Base-by-base conservation (phyloP, 2,888 invertebrate genomes). In the Parnassius apollo region DNA sequence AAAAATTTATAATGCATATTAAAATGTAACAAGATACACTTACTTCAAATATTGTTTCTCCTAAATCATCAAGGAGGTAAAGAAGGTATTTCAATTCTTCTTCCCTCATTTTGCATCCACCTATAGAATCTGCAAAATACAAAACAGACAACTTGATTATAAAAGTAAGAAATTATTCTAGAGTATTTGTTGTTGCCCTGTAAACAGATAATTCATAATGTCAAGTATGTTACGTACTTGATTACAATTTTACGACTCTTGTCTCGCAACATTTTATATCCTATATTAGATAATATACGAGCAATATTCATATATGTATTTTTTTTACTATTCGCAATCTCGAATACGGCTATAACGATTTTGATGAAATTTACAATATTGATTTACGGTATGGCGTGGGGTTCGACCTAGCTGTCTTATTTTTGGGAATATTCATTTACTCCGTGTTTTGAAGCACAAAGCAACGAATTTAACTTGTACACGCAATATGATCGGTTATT, bases 51-150 rank as follows among this genome's bases (percentile, higher is more conserved):
- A 87, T 72, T 65, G 83, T 78, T 59, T 81, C 80, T 65, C 79
- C 80, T 2, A 86, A 75, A 65, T 84, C 73, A 71, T 92, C 90
- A 65, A 90, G 80, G 11, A 92, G 79, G 49, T 77, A 78, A 59
- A 92, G 72, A 66, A 86, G 76, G 66, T 92, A 92, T 69, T 87
- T 86, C 8, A 91, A 65, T 69, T 92, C 92, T 61, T 88, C 86
- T 71, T 91, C 90, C 72, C 85, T 84, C 87, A 91, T 90, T 62
- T 70, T 85, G 69, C 9, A 48, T 4, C 18, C 18, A 51, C 12
- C 42, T 44, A 49, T 50, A 48, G 4, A 42, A 18, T 57, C 62
- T 65, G 60, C 13, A 65, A 62, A 22, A 46, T 10, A 42, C 9
- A 49, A 61, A 64, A 42, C 45, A 48, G 49, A 59, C 44, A 44